These are phyloP conservation scores for Nesospiza acunhae DNA, from an alignment of 2,113 vertebrate genomes.

Conservation along the genomic window DNA sequence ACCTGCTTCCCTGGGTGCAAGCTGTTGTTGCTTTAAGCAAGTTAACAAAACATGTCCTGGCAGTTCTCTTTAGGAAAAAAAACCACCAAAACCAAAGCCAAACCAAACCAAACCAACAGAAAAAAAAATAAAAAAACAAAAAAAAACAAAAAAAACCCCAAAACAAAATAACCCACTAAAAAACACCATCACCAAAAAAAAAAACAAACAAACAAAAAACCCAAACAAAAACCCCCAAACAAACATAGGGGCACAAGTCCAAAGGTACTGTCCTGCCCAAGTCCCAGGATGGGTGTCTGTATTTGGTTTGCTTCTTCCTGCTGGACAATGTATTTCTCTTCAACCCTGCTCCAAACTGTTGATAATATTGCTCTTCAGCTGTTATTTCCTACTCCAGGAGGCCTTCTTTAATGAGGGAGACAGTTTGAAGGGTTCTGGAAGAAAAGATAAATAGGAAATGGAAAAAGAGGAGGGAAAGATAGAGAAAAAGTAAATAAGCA, in stretches of 20 bases:
- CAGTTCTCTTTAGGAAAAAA: background rate
- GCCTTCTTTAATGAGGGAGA: background rate
- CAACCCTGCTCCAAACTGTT: background rate
- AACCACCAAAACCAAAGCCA: rapidly evolving
- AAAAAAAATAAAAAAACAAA: background rate
- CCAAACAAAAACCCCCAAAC: background rate
- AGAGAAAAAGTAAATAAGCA: background rate
- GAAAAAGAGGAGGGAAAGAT: background rate
- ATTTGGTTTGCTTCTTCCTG: background rate
- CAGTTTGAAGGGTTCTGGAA: background rate
- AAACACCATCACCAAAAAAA: no score
- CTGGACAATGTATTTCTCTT: background rate
- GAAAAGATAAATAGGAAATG: background rate
- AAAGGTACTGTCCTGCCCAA: background rate
- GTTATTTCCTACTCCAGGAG: background rate
- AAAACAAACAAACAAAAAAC: background rate
- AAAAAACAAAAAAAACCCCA: no score
- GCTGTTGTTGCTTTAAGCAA: background rate
- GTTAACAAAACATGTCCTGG: background rate
- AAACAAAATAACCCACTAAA: no score
- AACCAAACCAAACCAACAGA: background rate
- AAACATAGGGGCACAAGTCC: rapidly evolving
- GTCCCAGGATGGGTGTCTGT: background rate
- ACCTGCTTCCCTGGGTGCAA: background rate
- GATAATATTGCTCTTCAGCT: background rate